Percentiles rank a stretch among this genome's conserved stretches.
phyloP scores from a whole-genome alignment of 1,140 invertebrate genomes.

The Drosophila ercepeae region DNA sequence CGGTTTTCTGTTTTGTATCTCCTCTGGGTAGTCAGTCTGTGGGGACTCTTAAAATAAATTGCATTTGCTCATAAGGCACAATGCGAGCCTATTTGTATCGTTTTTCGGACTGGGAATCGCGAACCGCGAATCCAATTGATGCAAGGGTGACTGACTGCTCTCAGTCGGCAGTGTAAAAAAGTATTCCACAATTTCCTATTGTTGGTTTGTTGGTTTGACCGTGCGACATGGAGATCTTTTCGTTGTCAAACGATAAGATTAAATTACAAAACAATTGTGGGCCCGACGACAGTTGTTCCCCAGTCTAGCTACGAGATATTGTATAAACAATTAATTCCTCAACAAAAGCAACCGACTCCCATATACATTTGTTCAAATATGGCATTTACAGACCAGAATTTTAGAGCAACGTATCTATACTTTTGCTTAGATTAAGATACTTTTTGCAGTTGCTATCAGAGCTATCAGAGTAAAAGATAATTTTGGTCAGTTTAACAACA shows the following conservation, averaged over 20 bases:
- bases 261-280: constrained; percentile 74
- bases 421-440: constrained; percentile 42
- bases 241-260: constrained; percentile 73
- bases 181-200: constrained; percentile 7
- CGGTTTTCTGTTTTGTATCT: constrained; percentile 1
- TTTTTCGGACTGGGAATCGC: constrained; percentile 6
- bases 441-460: not conserved
- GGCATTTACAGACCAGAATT: constrained; percentile 40
- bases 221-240: constrained; percentile 27
- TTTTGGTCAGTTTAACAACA: constrained; percentile 48
- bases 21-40: constrained; percentile 4
- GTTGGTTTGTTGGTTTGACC: constrained; percentile 6
- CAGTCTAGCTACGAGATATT: too few relatives aligned
- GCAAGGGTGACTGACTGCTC: constrained; percentile 28
- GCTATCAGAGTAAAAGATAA: not conserved
- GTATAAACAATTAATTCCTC: constrained; percentile 59
- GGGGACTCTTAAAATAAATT: constrained; percentile 42
- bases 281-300: constrained; percentile 7
- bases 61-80: constrained; percentile 41
- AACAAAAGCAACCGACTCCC: constrained; percentile 51
- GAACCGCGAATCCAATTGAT: constrained; percentile 13
- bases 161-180: not conserved
- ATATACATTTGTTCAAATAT: constrained; percentile 50
- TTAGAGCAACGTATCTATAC: constrained; percentile 22
- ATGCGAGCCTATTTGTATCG: constrained; percentile 2